Conservation (phyloP, 2,797 vertebrate species). For the Vultur gryphus region DNA sequence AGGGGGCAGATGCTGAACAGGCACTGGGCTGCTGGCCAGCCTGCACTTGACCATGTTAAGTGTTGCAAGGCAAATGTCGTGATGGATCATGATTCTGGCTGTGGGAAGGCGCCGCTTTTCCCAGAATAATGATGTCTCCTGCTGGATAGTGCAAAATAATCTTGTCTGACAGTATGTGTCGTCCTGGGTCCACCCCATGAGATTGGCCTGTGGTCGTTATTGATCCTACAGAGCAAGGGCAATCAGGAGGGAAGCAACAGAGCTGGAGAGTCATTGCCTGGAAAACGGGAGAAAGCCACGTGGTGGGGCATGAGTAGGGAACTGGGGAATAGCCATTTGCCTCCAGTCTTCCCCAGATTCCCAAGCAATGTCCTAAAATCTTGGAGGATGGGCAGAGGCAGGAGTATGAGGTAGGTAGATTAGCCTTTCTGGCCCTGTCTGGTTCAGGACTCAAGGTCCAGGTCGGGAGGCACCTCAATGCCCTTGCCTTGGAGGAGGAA, state of each 20-base stretch:
- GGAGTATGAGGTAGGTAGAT: background rate
- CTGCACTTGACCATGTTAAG: background rate
- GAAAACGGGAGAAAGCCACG: background rate
- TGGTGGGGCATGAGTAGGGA: background rate
- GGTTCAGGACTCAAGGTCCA: background rate
- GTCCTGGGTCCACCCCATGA: background rate
- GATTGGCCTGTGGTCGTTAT: background rate
- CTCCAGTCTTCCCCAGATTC: background rate
- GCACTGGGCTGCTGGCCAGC: background rate
- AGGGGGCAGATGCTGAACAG: background rate
- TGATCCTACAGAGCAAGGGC: background rate
- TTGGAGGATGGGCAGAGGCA: background rate
- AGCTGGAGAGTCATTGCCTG: background rate
- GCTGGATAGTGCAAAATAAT: background rate
- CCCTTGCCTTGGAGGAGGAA: background rate
- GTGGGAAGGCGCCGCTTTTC: background rate
- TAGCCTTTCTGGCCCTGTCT: background rate
- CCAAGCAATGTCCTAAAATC: background rate
- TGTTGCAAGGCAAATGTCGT: fast-evolving
- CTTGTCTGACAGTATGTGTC: background rate
- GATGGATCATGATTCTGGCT: fast-evolving
- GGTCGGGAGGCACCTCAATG: background rate
- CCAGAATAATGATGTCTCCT: background rate
- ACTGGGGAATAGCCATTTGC: background rate
- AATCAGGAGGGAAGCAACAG: background rate